Evolutionary conservation across 2,888 invertebrate species (phyloP), one percentile per base, ranked within the genome.

Genomic region (Thera obeliscata): DNA sequence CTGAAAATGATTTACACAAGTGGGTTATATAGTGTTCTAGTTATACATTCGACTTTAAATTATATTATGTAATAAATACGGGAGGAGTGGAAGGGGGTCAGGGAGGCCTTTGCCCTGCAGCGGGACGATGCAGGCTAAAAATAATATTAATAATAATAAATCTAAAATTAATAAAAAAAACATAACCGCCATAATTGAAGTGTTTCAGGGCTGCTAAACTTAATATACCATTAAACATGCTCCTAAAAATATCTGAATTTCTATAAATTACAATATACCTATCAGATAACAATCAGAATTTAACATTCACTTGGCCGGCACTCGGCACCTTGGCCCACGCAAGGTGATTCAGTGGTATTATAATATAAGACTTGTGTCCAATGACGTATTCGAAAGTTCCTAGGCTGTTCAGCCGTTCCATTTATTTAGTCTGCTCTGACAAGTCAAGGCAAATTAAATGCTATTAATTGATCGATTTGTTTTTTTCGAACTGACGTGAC

Each of bases 291-390:
- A 85, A 84, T 87, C 83, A 74, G 76, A 78, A 85, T 85, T 87
- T 86, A 88, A 90, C 93, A 91, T 92, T 93, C 92, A 90, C 91
- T 90, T 79, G 79, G 77, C 67, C 81, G 82, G 82, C 81, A 86
- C 91, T 67, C 81, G 82, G 82, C 81, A 86, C 91, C 91, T 93
- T 92, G 91, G 89, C 89, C 91, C 87, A 89, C 84, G 87, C 93
- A 88, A 91, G 89, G 92, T 90, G 88, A 89, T 87, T 89, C 86
- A 89, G 89, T 90, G 87, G 87, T 90, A 89, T 90, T 89, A 87
- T 87, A 87, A 84, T 46, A 43, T 43, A 46, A 46, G 64, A 70
- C 64, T 79, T 79, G 80, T 86, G 87, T 86, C 87, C 90, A 91
- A 90, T 90, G 87, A 87, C 87, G 80, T 83, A 81, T 81, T 86